Evolutionary conservation across 2,797 vertebrate species (phyloP), one percentile per base, ranked within the genome.

Genomic region (Mormyrus hasselquistii): DNA sequence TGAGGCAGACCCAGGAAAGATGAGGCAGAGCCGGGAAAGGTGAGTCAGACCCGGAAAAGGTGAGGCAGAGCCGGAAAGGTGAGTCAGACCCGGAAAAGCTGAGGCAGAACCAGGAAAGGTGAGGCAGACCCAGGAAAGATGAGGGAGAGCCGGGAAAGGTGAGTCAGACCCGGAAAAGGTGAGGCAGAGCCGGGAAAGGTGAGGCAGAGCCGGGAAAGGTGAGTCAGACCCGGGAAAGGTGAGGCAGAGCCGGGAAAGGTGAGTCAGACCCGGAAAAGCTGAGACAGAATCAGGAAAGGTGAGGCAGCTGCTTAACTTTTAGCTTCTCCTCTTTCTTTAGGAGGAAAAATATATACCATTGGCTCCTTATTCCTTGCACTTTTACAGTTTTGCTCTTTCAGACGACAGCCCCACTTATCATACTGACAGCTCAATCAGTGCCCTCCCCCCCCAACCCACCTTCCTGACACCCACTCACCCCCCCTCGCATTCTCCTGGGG

Each of bases 361-460:
- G 52, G 57, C 62, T 53, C 83, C 69, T 29, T 65, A 65, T 57
- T 34, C 47, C 49, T 62, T 29, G 22, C 29, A 57, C 41, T 82
- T 65, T 25, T 91, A 38, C 49, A 55, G 25, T 53, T 34, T 25
- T 86, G 84, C 49, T 86, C 55, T 59, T 62, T 47, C 2, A 41
- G 53, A 34, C n/a, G 92, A 92, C 90, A 91, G 92, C 89, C 91
- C 94, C 94, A 97, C 97, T 97, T 96, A 97, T 98, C 97, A 98
- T 94, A 49, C 90, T 96, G 96, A 97, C 97, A 97, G 95, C 96
- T 95, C 96, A 96, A 97, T 96, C 96, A 95, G 94, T 94, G 94
- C 93, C 94, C 92, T 49, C 82, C 49, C 76, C 29, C 53, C 53
- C 53, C 16, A n/a, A n/a, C 53, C 62, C 49, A 82, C 53, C 76